Evolutionary conservation across 2,888 invertebrate species (phyloP).

Genomic region (Zelleria hepariella): DNA sequence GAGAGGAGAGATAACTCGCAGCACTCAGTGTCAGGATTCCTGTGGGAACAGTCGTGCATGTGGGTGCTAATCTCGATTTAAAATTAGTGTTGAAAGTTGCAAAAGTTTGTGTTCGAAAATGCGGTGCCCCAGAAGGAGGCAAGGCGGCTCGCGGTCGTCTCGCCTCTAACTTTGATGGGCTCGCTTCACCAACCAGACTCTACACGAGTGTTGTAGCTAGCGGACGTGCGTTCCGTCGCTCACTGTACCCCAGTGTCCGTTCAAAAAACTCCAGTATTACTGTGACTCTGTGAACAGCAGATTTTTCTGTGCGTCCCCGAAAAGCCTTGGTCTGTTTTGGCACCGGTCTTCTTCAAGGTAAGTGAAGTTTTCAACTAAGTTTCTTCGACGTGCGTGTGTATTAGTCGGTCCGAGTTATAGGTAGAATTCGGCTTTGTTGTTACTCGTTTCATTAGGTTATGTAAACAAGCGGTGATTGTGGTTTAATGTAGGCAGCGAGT

Average conservation of each 20-base stretch:
- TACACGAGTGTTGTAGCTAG: neutral
- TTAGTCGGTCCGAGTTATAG: no score
- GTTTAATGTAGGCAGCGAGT: neutral
- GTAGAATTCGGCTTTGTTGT: slow-evolving; percentile 5
- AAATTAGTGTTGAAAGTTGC: slow-evolving; percentile 15
- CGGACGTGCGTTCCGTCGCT: slow-evolving; percentile 18
- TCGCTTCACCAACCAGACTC: neutral
- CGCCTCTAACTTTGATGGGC: slow-evolving; percentile 27
- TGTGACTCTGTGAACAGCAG: slow-evolving; percentile 25
- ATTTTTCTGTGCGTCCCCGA: slow-evolving; percentile 14
- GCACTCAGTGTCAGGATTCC: slow-evolving; percentile 36
- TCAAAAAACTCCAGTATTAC: slow-evolving; percentile 16
- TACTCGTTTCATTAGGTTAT: neutral
- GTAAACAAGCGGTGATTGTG: neutral
- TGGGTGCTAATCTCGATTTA: slow-evolving; percentile 13
- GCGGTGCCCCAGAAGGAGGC: slow-evolving; percentile 49
- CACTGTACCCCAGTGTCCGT: slow-evolving; percentile 10
- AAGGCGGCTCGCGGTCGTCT: slow-evolving; percentile 36
- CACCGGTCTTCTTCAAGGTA: neutral
- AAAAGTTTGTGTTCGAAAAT: slow-evolving; percentile 33
- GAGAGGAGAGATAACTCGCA: slow-evolving; percentile 19
- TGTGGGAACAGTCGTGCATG: slow-evolving; percentile 35
- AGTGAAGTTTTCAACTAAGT: no score
- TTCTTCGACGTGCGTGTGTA: no score
- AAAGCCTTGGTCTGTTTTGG: neutral